Percentiles rank a stretch among this genome's conserved stretches.
Conservation (phyloP, 2,888 invertebrate genomes). For the Chymomyza caudatula region DNA sequence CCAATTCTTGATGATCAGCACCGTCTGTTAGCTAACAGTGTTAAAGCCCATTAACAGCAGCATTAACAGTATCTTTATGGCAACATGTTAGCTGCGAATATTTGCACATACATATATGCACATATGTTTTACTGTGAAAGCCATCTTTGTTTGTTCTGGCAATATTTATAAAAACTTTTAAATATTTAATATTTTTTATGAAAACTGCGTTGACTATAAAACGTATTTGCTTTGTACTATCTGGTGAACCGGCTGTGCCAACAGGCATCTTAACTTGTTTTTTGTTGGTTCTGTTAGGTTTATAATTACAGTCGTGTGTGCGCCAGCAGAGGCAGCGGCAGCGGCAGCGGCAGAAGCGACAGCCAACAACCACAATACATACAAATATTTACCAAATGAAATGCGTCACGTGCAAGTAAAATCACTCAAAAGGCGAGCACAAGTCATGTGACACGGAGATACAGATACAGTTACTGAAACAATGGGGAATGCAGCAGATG, state of each 20-base stretch:
- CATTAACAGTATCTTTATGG: too few relatives aligned
- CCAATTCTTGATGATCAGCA: too few relatives aligned
- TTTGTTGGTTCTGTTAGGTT: slow-evolving; percentile 36
- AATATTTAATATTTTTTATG: background rate
- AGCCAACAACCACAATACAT: slow-evolving; percentile 1
- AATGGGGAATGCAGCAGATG: background rate
- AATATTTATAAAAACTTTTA: background rate
- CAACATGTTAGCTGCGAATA: too few relatives aligned
- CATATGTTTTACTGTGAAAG: background rate
- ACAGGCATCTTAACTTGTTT: slow-evolving; percentile 29
- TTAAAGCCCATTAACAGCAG: too few relatives aligned
- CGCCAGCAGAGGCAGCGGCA: background rate
- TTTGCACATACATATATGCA: too few relatives aligned
- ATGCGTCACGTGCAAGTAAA: slow-evolving; percentile 57
- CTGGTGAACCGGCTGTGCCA: slow-evolving; percentile 50
- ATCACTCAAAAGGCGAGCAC: slow-evolving; percentile 22
- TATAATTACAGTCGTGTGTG: background rate
- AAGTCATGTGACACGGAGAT: slow-evolving; percentile 60
- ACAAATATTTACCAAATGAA: slow-evolving; percentile 43
- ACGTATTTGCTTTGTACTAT: slow-evolving; percentile 31
- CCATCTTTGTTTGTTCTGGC: background rate
- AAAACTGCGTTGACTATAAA: background rate
- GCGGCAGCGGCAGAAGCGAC: background rate
- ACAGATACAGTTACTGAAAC: background rate
- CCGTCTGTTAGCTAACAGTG: too few relatives aligned